These are phyloP conservation scores for Isoperla grammatica DNA, from an alignment of 2,888 invertebrate genomes.

Conservation along the genomic window DNA sequence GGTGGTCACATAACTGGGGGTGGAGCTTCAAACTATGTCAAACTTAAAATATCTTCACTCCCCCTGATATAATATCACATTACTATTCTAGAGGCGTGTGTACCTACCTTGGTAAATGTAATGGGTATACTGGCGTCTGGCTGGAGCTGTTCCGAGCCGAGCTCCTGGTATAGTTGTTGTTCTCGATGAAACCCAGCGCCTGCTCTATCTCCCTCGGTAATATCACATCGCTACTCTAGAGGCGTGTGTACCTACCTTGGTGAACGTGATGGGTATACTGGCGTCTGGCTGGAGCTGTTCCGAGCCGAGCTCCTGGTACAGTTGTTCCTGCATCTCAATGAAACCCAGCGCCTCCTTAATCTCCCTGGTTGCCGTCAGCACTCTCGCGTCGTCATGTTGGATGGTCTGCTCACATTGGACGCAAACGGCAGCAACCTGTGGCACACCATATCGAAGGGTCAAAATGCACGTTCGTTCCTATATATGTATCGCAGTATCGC, in stretches of 20 bases:
- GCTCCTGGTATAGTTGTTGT: slow-evolving; percentile 50
- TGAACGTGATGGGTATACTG: slow-evolving; percentile 53
- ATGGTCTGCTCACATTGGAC: slow-evolving; percentile 50
- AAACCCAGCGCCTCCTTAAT: slow-evolving; percentile 47
- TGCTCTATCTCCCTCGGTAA: slow-evolving; percentile 45
- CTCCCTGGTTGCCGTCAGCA: slow-evolving; percentile 46
- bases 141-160: slow-evolving; percentile 48
- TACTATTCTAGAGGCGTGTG: too few species aligned
- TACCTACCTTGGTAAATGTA: slow-evolving; percentile 50
- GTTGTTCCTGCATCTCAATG: slow-evolving; percentile 51
- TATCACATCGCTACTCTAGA: too few species aligned
- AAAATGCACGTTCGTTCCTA: background rate
- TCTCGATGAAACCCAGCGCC: slow-evolving; percentile 48
- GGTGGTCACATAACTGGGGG: too few species aligned
- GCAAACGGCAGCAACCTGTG: slow-evolving; percentile 48
- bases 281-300: slow-evolving; percentile 50
- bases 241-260: slow-evolving; percentile 44
- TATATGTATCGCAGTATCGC: too few species aligned
- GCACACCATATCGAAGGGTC: background rate
- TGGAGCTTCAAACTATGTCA: too few species aligned
- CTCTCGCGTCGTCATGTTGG: slow-evolving; percentile 49
- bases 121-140: slow-evolving; percentile 52
- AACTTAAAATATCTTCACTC: too few species aligned
- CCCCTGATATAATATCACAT: too few species aligned
- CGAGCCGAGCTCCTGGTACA: slow-evolving; percentile 48